Evolutionary conservation across 2,113 vertebrate species (phyloP).

Genomic region (Gymnobelideus leadbeateri): DNA sequence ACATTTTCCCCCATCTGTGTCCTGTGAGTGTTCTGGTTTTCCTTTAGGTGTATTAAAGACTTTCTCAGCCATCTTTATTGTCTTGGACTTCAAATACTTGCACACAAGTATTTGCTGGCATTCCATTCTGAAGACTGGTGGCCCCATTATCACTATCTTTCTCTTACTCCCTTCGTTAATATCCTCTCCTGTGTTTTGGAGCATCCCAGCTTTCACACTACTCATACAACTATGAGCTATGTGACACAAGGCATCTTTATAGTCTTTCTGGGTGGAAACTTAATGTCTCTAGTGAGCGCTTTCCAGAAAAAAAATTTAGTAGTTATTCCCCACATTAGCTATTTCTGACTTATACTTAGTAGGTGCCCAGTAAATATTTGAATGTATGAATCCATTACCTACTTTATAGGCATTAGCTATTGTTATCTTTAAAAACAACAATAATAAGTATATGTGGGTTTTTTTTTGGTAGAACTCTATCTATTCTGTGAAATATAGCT

Average conservation of each 20-base stretch:
- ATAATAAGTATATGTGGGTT: not conserved
- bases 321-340: not conserved
- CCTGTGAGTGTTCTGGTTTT: slow-evolving; percentile 1
- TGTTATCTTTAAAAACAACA: slow-evolving; percentile 9
- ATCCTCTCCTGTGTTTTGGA: not conserved
- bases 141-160: not conserved
- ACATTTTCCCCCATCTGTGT: not conserved
- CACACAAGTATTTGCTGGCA: not conserved
- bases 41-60: not conserved
- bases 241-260: slow-evolving; percentile 22
- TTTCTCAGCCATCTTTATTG: not conserved
- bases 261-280: slow-evolving; percentile 18
- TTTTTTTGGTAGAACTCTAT: slow-evolving; percentile 1
- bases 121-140: slow-evolving; percentile 12
- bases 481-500: not conserved
- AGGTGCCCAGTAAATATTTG: slow-evolving; percentile 1
- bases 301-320: slow-evolving; percentile 6
- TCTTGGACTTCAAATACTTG: not conserved
- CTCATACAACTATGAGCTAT: not conserved
- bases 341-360: not conserved
- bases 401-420: not conserved
- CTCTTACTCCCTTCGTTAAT: not conserved
- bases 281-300: not conserved
- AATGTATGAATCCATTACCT: not conserved
- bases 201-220: not conserved